phyloP scores from a whole-genome alignment of 2,113 vertebrate genomes.

The Stegostoma tigrinum region DNA sequence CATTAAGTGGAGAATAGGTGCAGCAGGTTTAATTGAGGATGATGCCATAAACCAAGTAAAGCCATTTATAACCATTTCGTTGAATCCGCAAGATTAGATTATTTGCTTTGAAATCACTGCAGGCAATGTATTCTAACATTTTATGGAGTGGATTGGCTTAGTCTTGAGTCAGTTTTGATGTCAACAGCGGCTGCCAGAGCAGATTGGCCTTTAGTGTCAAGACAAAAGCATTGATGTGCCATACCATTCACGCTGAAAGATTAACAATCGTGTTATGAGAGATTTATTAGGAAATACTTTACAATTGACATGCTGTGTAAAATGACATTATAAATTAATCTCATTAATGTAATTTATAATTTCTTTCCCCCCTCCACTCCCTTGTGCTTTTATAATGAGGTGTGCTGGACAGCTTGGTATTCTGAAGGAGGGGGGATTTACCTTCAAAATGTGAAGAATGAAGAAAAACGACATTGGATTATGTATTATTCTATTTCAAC shows the following conservation, averaged over 20 bases:
- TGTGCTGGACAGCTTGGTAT: neutral
- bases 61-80: neutral
- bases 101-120: constrained; percentile 31
- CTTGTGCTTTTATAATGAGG: neutral
- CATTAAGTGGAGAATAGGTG: neutral
- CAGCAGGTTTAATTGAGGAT: neutral
- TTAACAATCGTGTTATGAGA: neutral
- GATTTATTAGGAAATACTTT: constrained; percentile 8
- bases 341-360: neutral
- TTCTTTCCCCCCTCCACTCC: neutral
- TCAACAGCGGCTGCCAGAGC: neutral
- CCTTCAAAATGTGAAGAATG: neutral
- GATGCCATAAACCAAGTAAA: neutral
- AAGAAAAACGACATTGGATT: neutral
- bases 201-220: constrained; percentile 10
- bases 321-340: neutral
- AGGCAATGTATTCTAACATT: neutral
- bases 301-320: neutral
- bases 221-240: neutral
- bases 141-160: constrained; percentile 18
- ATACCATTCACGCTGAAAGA: constrained; percentile 12
- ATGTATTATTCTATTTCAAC: neutral
- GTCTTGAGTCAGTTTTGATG: neutral
- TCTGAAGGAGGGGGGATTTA: neutral
- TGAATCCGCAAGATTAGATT: constrained; percentile 1